These are phyloP conservation scores for Empis livida DNA, from an alignment of 2,888 invertebrate genomes.

Conservation along the genomic window DNA sequence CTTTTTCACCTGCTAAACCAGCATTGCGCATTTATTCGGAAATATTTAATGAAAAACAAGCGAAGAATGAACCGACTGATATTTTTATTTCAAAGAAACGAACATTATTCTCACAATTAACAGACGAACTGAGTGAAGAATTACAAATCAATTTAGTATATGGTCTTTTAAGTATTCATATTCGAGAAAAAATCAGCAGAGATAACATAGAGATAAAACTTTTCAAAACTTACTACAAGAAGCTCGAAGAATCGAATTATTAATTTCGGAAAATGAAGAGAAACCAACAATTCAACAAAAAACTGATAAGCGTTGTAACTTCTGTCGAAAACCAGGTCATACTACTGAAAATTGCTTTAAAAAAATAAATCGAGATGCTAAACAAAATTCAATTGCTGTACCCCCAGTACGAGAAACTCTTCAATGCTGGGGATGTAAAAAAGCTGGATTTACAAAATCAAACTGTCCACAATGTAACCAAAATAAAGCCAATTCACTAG, in stretches of 20 bases:
- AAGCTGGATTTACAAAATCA: not conserved
- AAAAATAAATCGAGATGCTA: not conserved
- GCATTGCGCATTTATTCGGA: constrained; percentile 5
- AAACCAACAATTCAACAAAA: not conserved
- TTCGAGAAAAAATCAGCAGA: constrained; percentile 6
- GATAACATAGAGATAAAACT: not conserved
- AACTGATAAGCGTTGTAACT: not conserved
- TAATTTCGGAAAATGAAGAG: not conserved
- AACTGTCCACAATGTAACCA: constrained; percentile 4
- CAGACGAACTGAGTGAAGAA: constrained; percentile 1
- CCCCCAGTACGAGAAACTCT: not conserved
- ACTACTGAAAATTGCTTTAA: not conserved
- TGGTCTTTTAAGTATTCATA: constrained; percentile 1
- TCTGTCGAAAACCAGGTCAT: not conserved
- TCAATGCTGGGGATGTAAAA: constrained; percentile 4
- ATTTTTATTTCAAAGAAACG: constrained; percentile 2
- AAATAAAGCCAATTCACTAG: not conserved
- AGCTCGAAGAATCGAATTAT: constrained; percentile 1
- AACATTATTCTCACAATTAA: not conserved
- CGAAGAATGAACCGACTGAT: constrained; percentile 5
- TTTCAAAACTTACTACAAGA: constrained; percentile 2
- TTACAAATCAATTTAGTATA: constrained; percentile 3
- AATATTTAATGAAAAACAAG: constrained; percentile 3
- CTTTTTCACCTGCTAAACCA: constrained; percentile 3
- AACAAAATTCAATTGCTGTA: not conserved